phyloP scores from a whole-genome alignment of 2,113 vertebrate genomes.

The Scomber scombrus region DNA sequence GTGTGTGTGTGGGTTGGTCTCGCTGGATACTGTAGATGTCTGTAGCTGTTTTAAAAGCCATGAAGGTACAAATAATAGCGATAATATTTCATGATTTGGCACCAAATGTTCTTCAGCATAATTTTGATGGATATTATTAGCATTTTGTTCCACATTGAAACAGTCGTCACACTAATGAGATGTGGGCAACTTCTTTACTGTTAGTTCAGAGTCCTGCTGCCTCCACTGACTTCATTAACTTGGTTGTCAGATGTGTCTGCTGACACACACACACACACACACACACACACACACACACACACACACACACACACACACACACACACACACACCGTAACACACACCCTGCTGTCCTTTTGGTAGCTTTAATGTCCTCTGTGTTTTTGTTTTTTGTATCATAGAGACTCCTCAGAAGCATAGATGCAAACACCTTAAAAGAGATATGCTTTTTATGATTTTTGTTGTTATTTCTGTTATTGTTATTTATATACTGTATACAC shows the following conservation, averaged over 20 bases:
- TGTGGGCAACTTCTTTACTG: background rate
- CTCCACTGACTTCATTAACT: slow-evolving; percentile 9
- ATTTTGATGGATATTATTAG: background rate
- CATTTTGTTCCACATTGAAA: background rate
- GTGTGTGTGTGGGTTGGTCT: slow-evolving; percentile 4
- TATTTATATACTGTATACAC: too few species aligned
- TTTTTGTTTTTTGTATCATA: background rate
- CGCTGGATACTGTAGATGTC: slow-evolving; percentile 15
- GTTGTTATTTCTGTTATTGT: too few species aligned
- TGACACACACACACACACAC: slow-evolving; percentile 4
- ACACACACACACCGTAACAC: background rate
- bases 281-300: background rate
- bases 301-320: background rate
- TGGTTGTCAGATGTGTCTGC: background rate
- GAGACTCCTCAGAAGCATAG: background rate
- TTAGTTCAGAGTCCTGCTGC: slow-evolving; percentile 13
- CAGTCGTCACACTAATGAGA: slow-evolving; percentile 2
- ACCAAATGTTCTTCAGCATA: background rate
- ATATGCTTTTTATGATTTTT: too few species aligned
- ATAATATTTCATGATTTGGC: background rate
- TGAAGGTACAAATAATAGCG: background rate
- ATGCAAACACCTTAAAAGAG: background rate
- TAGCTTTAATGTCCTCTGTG: background rate
- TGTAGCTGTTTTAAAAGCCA: background rate
- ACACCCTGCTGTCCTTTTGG: slow-evolving; percentile 2